phyloP scores from a whole-genome alignment of 2,888 invertebrate species.

The Eumacrocentrus americanus region DNA sequence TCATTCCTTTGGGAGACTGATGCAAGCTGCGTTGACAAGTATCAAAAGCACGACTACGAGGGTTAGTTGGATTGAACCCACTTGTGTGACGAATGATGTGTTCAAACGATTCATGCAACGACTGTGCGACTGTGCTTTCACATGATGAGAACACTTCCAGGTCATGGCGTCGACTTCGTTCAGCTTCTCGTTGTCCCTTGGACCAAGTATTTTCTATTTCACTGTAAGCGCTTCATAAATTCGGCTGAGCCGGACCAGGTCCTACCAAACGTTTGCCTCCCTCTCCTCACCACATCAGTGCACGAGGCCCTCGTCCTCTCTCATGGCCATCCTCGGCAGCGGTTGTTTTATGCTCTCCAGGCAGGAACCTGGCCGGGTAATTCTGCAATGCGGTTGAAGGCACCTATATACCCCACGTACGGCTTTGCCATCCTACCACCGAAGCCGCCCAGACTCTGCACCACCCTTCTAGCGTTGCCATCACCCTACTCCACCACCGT shows the following conservation, averaged over 20 bases:
- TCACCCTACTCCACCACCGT: conserved; percentile 8
- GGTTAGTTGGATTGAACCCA: no score
- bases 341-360: conserved; percentile 56
- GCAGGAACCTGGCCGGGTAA: conserved; percentile 55
- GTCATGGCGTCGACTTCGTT: conserved; percentile 18
- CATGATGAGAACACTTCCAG: conserved; percentile 4
- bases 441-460: not conserved
- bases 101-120: no score
- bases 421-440: conserved; percentile 21
- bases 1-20: no score
- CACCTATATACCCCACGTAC: conserved; percentile 37
- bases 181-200: not conserved
- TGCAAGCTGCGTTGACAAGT: no score
- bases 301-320: conserved; percentile 16
- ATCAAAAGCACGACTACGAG: no score
- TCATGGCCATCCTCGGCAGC: conserved; percentile 40
- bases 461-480: conserved; percentile 4
- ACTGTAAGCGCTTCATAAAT: conserved; percentile 54
- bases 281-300: no score
- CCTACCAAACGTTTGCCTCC: conserved; percentile 22
- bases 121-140: no score
- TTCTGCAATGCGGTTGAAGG: conserved; percentile 58
- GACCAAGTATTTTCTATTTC: conserved; percentile 49
- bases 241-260: conserved; percentile 38
- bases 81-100: no score